A percentile compares a stretch with the other conserved stretches of the same genome.
Conservation (phyloP, 2,797 vertebrate species). For the Neosilurus mollespiculum region DNA sequence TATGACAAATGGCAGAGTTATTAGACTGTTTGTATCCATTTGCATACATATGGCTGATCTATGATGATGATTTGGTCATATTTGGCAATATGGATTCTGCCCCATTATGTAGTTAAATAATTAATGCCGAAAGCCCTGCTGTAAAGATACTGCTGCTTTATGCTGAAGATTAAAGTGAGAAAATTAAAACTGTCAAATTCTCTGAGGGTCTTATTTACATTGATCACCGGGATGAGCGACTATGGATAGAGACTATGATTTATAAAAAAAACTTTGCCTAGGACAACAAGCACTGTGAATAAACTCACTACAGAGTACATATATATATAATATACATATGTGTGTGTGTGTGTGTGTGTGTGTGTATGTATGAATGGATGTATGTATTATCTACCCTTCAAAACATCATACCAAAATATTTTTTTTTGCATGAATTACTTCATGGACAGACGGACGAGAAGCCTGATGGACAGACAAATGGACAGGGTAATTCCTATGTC, state of each 20-base stretch:
- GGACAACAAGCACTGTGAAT: neutral
- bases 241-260: neutral
- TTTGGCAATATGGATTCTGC: neutral
- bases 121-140: neutral
- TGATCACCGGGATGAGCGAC: neutral
- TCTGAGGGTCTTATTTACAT: neutral
- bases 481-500: too few species aligned
- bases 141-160: constrained; percentile 10
- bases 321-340: too few species aligned
- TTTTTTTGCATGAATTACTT: too few species aligned
- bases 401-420: too few species aligned
- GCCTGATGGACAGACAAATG: too few species aligned
- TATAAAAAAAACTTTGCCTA: neutral
- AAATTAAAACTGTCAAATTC: constrained; percentile 10
- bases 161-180: neutral
- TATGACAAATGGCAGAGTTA: neutral
- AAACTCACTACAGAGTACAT: too few species aligned
- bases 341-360: too few species aligned
- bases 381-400: too few species aligned
- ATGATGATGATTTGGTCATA: constrained; percentile 1
- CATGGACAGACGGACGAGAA: too few species aligned
- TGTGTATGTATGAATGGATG: too few species aligned
- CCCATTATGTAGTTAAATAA: constrained; percentile 16
- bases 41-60: constrained; percentile 13
- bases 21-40: neutral